Evolutionary conservation across 2,888 invertebrate species (phyloP), one percentile per base, ranked within the genome.

Genomic region (Ceriagrion tenellum): DNA sequence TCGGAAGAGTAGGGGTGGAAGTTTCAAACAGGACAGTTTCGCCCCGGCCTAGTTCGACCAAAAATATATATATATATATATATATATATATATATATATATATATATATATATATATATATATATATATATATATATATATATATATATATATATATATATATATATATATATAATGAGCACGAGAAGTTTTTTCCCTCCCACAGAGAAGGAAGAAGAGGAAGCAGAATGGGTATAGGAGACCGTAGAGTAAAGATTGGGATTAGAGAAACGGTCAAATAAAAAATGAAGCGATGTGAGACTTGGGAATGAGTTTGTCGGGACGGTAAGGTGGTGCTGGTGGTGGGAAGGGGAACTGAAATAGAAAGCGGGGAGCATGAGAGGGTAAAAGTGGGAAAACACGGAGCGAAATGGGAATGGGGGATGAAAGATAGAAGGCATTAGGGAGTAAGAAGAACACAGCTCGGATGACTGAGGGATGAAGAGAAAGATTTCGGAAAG

Each of bases 231-330:
- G 81, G 30, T 81, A 35, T 35, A 12, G 35, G 81, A 20, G 81
- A 16, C 30, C 13, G 2, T 16, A 35, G 26, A 16, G 18, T 10
- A 20, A 16, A 81, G 30, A 35, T 35, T 26, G 35, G 81, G 35
- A 81, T 81, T 35, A 81, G 35, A 35, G 35, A 81, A 81, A 81
- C 35, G 81, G 81, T 35, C 35, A 81, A 81, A 81, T 81, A 81
- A 81, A n/a, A 81, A n/a, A 13, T 81, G 81, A 35, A 35, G 81
- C 81, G 81, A 81, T 81, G 35, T 35, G 35, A 81, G 81, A 81
- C 35, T 69, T 12, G 16, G 69, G 59, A 12, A 59, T 10, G 59
- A 59, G 12, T 59, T 59, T 59, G 59, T 20, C 59, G 59, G 16
- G 59, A 20, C 59, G 56, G 56, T 8, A 63, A 20, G 63, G 63